Conservation (phyloP, 2,797 vertebrate species). For the Pseudotriccus pelzelni region DNA sequence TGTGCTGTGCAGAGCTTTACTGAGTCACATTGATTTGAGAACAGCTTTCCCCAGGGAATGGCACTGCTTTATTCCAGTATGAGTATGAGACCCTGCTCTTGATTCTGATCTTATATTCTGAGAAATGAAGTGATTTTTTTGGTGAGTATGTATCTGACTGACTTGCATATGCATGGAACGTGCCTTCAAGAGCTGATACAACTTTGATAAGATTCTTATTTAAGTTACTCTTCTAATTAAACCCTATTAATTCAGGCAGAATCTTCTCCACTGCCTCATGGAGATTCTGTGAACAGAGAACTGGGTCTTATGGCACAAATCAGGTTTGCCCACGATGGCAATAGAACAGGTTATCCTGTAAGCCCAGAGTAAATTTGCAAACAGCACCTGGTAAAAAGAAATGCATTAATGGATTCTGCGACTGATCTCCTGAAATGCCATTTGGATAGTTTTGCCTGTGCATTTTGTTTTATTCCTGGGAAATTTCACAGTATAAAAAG, state of each 20-base stretch:
- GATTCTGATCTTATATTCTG: background rate
- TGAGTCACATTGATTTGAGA: background rate
- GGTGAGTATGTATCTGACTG: background rate
- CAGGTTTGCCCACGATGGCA: background rate
- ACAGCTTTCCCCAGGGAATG: background rate
- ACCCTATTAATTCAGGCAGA: background rate
- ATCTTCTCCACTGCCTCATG: background rate
- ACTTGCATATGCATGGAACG: background rate
- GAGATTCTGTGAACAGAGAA: background rate
- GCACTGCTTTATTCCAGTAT: background rate
- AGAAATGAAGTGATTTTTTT: background rate
- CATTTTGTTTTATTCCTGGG: constrained; percentile 24
- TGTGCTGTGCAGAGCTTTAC: background rate
- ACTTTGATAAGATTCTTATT: background rate
- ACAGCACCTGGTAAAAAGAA: background rate
- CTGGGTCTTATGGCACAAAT: background rate
- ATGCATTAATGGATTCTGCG: background rate
- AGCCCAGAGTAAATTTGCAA: constrained; percentile 20
- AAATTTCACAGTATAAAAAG: constrained; percentile 30
- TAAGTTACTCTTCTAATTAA: background rate
- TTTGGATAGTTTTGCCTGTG: constrained; percentile 51
- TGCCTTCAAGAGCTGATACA: background rate
- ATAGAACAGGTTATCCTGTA: background rate
- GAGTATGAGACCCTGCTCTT: background rate
- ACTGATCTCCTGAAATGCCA: constrained; percentile 20